phyloP scores from a whole-genome alignment of 37 sponge, comb jelly and placozoan genomes.

The Haliclona indistincta region DNA sequence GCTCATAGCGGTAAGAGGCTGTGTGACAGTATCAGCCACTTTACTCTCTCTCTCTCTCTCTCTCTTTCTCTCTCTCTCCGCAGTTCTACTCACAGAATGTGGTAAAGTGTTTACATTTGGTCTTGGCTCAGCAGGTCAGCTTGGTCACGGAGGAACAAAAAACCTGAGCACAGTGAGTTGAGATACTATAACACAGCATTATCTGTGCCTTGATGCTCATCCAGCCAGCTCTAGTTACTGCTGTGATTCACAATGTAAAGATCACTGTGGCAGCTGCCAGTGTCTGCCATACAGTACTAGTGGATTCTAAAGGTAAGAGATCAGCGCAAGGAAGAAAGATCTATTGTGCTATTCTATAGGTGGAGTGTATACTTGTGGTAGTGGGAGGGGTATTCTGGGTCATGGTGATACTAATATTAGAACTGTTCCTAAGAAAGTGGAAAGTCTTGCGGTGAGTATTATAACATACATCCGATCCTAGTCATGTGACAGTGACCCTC shows the following conservation, averaged over 20 bases:
- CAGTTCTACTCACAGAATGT: slow-evolving; percentile 54
- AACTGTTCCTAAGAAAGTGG: slow-evolving; percentile 52
- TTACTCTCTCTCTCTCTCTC: neutral
- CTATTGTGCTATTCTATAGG: slow-evolving; percentile 7
- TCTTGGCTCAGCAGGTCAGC: slow-evolving; percentile 51
- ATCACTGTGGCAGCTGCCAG: slow-evolving; percentile 58
- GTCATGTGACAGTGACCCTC: too few species aligned
- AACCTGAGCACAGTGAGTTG: slow-evolving; percentile 28
- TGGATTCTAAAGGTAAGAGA: slow-evolving; percentile 33
- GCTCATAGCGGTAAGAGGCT: slow-evolving; percentile 59
- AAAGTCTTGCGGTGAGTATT: slow-evolving; percentile 42
- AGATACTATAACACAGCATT: neutral
- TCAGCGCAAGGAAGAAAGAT: neutral
- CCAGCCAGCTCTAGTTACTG: slow-evolving; percentile 57
- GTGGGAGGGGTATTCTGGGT: slow-evolving; percentile 62
- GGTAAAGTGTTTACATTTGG: slow-evolving; percentile 66
- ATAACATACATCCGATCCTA: neutral
- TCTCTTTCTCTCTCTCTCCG: neutral
- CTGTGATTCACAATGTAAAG: slow-evolving; percentile 18
- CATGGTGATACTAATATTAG: slow-evolving; percentile 43
- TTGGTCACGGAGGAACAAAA: slow-evolving; percentile 70
- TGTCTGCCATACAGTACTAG: slow-evolving; percentile 53
- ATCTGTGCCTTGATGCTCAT: neutral
- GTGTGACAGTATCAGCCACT: neutral
- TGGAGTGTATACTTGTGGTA: slow-evolving; percentile 59